Evolutionary conservation across 2,888 invertebrate genomes (phyloP), one percentile per base, ranked within the genome.

Genomic region (Chaetogeoica ovagalla): DNA sequence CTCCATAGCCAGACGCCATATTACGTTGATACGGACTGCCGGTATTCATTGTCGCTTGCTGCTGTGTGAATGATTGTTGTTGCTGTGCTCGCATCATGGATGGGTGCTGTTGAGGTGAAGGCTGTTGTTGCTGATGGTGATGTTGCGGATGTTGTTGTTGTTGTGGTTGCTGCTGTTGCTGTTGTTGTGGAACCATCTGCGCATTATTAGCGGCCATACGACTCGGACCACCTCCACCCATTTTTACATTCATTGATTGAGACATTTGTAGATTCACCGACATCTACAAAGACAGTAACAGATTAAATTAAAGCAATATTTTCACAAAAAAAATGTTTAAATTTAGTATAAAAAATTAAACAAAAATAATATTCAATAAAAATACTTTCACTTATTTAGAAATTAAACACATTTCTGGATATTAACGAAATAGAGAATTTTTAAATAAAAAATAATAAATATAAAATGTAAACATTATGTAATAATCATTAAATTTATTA

Each of bases 11-110:
- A 23, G 77, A 13, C 0, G 52, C 55, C 71, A 79, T 79, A 23
- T 79, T 79, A 39, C 79, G 79, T 6, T 79, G 79, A 57, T 79
- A 79, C 1, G 55, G 71, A 55, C 63, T 79, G 7, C 62, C 71
- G 11, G 69, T 71, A n/a, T 55, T 79, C 70, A 79, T 79, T 15
- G 79, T 55, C 15, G 63, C 62, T 15, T 75, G 74, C 23, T 75
- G 75, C 59, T 69, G 77, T 11, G 77, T 39, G n/a, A 75, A 75
- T 4, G 75, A 59, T 7, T 79, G 79, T 23, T 79, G 79, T 55
- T 79, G 79, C 6, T 79, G 79, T 15, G 71, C 30, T 69, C 79
- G 62, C 63, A 79, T 79, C 79, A 79, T 79, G 21, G 79, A 79
- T 13, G 60, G 70, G 17, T 79, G 79, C 39, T 79, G 79, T 23